phyloP scores from a whole-genome alignment of 2,888 invertebrate species.

The Meteorus colon region DNA sequence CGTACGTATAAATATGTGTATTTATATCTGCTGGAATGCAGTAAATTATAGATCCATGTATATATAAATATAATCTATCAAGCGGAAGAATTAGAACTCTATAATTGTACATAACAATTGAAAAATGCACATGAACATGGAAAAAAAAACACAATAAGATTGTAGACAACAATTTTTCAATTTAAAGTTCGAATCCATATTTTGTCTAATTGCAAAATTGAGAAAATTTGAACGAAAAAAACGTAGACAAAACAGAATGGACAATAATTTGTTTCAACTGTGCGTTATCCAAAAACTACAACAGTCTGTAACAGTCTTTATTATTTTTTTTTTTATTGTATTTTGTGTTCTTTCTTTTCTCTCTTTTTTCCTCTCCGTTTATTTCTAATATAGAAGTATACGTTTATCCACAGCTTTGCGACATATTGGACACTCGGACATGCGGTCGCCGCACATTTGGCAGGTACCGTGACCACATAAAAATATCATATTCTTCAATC shows the following conservation, averaged over 20 bases:
- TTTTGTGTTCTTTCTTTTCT: slow-evolving; percentile 25
- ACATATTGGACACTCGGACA: slow-evolving; percentile 98
- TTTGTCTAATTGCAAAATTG: background rate
- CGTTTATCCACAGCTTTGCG: slow-evolving; percentile 96
- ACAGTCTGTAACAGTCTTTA: slow-evolving; percentile 38
- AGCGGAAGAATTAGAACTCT: background rate
- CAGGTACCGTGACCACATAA: slow-evolving; percentile 98
- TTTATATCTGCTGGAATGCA: slow-evolving; percentile 11
- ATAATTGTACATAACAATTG: background rate
- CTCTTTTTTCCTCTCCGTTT: slow-evolving; percentile 41
- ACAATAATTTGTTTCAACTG: slow-evolving; percentile 20
- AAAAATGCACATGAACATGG: background rate
- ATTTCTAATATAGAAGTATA: slow-evolving; percentile 87
- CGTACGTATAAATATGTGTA: slow-evolving; percentile 4
- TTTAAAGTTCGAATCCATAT: background rate
- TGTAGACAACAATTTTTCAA: background rate
- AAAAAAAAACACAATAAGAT: background rate
- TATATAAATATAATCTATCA: background rate
- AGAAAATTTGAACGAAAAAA: background rate
- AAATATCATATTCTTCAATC: slow-evolving; percentile 98
- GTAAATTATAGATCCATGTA: background rate
- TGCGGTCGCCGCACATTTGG: slow-evolving; percentile 98
- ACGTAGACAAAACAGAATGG: background rate
- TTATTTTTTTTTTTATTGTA: slow-evolving; percentile 32
- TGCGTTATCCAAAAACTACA: slow-evolving; percentile 26